Evolutionary conservation across 2,797 vertebrate species (phyloP), one percentile per base, ranked within the genome.

Genomic region (Anas capensis): DNA sequence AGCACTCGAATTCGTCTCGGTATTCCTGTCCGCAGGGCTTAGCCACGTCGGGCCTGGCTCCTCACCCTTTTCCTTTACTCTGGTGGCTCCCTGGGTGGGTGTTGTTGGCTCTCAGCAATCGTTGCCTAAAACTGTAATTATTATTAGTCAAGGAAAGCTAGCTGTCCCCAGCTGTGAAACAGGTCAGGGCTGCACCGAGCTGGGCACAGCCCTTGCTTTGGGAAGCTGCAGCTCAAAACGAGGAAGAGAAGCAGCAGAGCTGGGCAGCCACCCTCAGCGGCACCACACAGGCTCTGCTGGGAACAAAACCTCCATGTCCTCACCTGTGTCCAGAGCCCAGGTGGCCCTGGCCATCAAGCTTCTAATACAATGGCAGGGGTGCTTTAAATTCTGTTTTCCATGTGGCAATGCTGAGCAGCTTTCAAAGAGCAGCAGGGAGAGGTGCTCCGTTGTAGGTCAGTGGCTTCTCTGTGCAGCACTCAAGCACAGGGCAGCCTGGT

Each of bases 371-470:
- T 2, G 17, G 53, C 17, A 11, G 29, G 17, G 10, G 6, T n/a
- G 53, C 29, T 56, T 56, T 56, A 56, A 56, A 31, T 56, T 31
- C 53, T 31, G 53, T 18, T n/a, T 56, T 19, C 31, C 18, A 18
- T 19, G 42, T 60, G 33, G 48, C 72, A 12, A 14, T 23, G 34
- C 34, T 29, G 49, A 79, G n/a, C 61, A 29, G 29, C 38, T 34
- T 12, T 34, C 19, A 17, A 11, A 78, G 36, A 33, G 36, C 23
- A 53, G 29, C 64, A 6, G 51, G 72, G 36, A 6, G 79, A 54
- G 11, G 4, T 6, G 48, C 12, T 48, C 7, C 26, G 1, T 1
- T 2, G 0, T 2, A 21, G 48, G 66, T n/a, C 17, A 57, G 29
- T 2, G 31, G 62, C 34, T 82, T 10, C 0, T 2, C 62, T 29